phyloP scores from a whole-genome alignment of 64 coral and sea anemone genomes.

The Pocillopora damicornis region DNA sequence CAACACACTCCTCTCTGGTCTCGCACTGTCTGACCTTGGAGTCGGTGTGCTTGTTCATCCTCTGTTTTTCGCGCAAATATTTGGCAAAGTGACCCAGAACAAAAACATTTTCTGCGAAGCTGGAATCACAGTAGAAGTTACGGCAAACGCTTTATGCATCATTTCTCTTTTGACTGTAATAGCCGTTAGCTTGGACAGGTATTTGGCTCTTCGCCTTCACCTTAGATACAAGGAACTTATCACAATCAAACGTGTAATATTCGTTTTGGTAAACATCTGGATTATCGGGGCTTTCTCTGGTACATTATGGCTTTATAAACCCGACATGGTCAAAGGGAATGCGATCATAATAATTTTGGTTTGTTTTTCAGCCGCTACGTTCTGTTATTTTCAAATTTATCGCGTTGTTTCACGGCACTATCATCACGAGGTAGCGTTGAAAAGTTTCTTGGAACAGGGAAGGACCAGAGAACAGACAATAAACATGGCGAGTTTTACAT shows the following conservation, averaged over 20 bases:
- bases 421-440: background rate
- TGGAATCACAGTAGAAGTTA: constrained; percentile 5
- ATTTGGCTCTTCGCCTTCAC: constrained; percentile 28
- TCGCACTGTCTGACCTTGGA: constrained; percentile 23
- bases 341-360: background rate
- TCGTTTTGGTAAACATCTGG: constrained; percentile 21
- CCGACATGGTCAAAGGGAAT: background rate
- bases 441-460: background rate
- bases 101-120: constrained; percentile 4
- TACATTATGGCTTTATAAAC: constrained; percentile 19
- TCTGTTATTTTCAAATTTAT: constrained; percentile 24
- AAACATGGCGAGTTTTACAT: background rate
- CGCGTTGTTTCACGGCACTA: constrained; percentile 14
- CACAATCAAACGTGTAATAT: background rate
- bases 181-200: constrained; percentile 30
- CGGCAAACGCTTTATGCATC: constrained; percentile 33
- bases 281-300: background rate
- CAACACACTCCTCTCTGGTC: constrained; percentile 1
- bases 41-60: constrained; percentile 39
- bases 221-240: constrained; percentile 32
- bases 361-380: constrained; percentile 2
- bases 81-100: background rate
- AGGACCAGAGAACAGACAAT: background rate
- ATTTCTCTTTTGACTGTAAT: constrained; percentile 27
- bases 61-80: background rate